phyloP scores from a whole-genome alignment of 2,113 vertebrate genomes.

The Lepus europaeus region DNA sequence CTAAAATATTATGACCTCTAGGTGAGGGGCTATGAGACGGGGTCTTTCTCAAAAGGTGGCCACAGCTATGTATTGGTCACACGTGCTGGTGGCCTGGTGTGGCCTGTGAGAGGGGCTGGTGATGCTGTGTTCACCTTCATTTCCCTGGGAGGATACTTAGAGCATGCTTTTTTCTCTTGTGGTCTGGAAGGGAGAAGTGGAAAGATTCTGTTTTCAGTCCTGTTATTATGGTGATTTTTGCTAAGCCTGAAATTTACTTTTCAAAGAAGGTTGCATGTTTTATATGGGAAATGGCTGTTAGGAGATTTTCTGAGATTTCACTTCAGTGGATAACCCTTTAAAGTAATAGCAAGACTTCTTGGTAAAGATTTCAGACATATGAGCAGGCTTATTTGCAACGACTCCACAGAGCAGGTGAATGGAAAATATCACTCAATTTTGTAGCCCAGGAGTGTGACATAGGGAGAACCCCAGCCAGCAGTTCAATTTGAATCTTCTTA shows the following conservation, averaged over 20 bases:
- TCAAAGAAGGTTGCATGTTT: conserved; percentile 55
- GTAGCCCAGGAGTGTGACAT: background rate
- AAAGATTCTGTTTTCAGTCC: conserved; percentile 50
- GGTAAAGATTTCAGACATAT: conserved; percentile 70
- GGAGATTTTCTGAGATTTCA: conserved; percentile 56
- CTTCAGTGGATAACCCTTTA: conserved; percentile 31
- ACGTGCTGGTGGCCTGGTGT: conserved; percentile 15
- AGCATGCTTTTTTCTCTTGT: conserved; percentile 38
- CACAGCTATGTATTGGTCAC: conserved; percentile 45
- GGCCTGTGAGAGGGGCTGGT: background rate
- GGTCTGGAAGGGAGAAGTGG: conserved; percentile 58
- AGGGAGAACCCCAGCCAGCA: background rate
- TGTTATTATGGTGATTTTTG: conserved; percentile 41
- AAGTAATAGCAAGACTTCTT: conserved; percentile 49
- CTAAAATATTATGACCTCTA: conserved; percentile 76
- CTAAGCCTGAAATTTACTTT: conserved; percentile 65
- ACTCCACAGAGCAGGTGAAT: background rate
- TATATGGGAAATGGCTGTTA: conserved; percentile 38
- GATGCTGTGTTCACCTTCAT: conserved; percentile 45
- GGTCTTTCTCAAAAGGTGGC: conserved; percentile 67
- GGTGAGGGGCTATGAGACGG: conserved; percentile 47
- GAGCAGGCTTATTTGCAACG: conserved; percentile 41
- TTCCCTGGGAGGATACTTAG: background rate
- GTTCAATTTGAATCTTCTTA: conserved; percentile 46
- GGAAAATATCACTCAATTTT: conserved; percentile 36